A percentile compares a stretch with the other conserved stretches of the same genome.
Conservation (phyloP, 1,140 invertebrate species). For the Caenorhabditis latens region DNA sequence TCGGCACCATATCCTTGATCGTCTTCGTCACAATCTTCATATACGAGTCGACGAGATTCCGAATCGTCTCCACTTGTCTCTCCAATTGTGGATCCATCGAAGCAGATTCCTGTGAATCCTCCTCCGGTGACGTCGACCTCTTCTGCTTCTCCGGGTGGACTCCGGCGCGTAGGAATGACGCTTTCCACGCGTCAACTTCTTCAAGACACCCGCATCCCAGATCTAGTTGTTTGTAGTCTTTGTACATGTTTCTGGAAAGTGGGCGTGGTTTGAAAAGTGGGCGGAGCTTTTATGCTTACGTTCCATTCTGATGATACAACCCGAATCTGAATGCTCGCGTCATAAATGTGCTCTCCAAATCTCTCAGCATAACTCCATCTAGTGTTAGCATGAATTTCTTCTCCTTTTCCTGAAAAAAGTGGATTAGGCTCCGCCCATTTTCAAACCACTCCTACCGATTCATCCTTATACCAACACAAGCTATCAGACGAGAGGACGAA, state of each 20-base stretch:
- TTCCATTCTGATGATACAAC: conserved; percentile 94
- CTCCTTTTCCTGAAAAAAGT: conserved; percentile 89
- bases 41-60: conserved; percentile 98
- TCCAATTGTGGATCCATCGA: conserved; percentile 96
- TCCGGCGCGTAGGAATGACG: conserved; percentile 96
- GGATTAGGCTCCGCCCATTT: too few relatives aligned
- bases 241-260: conserved; percentile 86
- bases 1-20: conserved; percentile 96
- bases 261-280: neutral
- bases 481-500: conserved; percentile 99
- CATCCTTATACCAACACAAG: conserved; percentile 98
- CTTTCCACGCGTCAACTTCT: conserved; percentile 99
- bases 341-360: conserved; percentile 98
- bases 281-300: too few relatives aligned
- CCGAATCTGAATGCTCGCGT: conserved; percentile 95
- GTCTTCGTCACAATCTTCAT: conserved; percentile 99
- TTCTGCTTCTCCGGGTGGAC: conserved; percentile 94
- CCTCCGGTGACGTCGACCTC: conserved; percentile 86
- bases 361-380: conserved; percentile 94
- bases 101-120: conserved; percentile 60
- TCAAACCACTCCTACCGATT: conserved; percentile 77
- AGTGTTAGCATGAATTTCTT: conserved; percentile 99
- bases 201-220: conserved; percentile 96
- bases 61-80: conserved; percentile 95
- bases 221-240: conserved; percentile 96